Conservation (phyloP, 2,888 invertebrate genomes). For the Noctua janthina region DNA sequence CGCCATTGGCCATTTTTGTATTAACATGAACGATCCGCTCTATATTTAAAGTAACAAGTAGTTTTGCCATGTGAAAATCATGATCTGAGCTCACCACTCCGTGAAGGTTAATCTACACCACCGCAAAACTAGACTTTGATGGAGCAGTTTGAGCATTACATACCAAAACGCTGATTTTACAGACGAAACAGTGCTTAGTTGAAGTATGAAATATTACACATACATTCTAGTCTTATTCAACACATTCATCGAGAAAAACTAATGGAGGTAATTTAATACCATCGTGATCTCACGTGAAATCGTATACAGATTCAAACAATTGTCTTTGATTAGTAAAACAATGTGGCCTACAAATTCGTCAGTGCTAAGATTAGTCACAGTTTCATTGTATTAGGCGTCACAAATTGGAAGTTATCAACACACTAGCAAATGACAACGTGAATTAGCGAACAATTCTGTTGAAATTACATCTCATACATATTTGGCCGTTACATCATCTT, state of each 20-base stretch:
- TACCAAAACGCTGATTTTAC: not conserved
- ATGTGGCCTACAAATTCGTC: conserved; percentile 79
- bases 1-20: not conserved
- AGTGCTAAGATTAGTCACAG: conserved; percentile 72
- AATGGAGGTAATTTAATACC: conserved; percentile 64
- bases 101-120: conserved; percentile 18
- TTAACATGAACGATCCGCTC: not conserved
- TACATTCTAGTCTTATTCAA: conserved; percentile 25
- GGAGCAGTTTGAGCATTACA: not conserved
- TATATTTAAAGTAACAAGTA: conserved; percentile 1
- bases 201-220: not conserved
- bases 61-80: not conserved
- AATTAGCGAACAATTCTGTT: conserved; percentile 55
- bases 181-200: not conserved
- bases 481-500: conserved; percentile 47
- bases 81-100: conserved; percentile 10
- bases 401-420: conserved; percentile 73
- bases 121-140: conserved; percentile 8
- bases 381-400: conserved; percentile 68
- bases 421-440: conserved; percentile 60
- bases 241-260: conserved; percentile 50
- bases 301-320: conserved; percentile 73
- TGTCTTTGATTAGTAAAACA: conserved; percentile 79
- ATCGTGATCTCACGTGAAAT: conserved; percentile 73
- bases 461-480: conserved; percentile 35